Base-by-base conservation (phyloP, 2,888 invertebrate genomes). In the Spatulosminthurus flaviceps region DNA sequence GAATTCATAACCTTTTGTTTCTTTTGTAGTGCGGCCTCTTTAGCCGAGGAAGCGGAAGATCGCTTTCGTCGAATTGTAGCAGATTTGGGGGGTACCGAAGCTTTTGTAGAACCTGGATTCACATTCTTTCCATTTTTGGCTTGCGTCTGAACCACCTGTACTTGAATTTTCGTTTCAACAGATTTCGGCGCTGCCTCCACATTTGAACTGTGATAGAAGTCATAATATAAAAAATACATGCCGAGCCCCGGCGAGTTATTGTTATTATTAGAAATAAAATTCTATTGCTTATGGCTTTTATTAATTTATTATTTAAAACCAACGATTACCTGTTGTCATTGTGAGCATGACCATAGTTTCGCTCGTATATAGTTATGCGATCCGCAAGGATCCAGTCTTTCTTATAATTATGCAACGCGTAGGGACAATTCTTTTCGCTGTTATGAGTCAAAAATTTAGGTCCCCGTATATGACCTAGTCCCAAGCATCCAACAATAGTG, bases 391-490 rank as follows among this genome's bases (percentile, higher is more conserved):
- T 87, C 80, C 89, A 86, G 2, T 87, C 89, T 83, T 88, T 88
- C 82, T 89, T 88, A 72, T 91, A 87, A 87, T 91, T 91, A 83
- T 90, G 89, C 22, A 90, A 87, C 0, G 91, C 90, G 89, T 95
- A 95, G 0, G 95, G 95, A 87, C 95, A 95, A 78, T 92, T 90
- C 73, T 92, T 90, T n/a, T 91, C 90, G 24, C 90, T 90, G 77
- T 91, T 90, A 88, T 95, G 95, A 74, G 91, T 91, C 81, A 92
- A 90, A 87, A 91, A 92, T 87, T 92, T 92, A 22, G 94, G 92
- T 75, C 94, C 94, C 86, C 92, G 92, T 71, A 92, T 91, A 87
- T 97, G 95, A n/a, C 97, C 97, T 85, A 94, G 91, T 19, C 97
- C 97, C 82, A 93, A 92, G 87, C 97, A 97, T 22, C 82, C 82